Evolutionary conservation across 64 coral and sea anemone genomes (phyloP).

Genomic region (Pocillopora damicornis): DNA sequence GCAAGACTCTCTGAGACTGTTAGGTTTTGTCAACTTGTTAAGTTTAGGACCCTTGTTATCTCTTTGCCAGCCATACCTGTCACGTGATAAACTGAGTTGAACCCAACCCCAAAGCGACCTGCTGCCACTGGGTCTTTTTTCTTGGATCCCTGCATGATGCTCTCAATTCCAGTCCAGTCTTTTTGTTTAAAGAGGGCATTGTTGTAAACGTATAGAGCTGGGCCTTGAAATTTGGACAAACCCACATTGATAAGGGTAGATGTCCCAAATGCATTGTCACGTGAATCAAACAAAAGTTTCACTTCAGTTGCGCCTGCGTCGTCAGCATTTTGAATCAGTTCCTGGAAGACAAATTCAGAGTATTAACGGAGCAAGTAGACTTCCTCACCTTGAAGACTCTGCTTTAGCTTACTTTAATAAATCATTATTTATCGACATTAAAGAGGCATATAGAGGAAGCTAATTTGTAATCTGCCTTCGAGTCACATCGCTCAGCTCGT

Average conservation of each 20-base stretch:
- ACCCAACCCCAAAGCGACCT: slow-evolving; percentile 94
- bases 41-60: background rate
- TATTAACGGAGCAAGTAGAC: background rate
- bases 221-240: slow-evolving; percentile 84
- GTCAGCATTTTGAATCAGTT: slow-evolving; percentile 94
- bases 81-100: slow-evolving; percentile 98
- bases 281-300: slow-evolving; percentile 81
- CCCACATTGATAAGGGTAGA: slow-evolving; percentile 67
- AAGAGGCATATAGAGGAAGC: too few relatives aligned
- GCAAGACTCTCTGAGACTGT: background rate
- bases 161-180: slow-evolving; percentile 96
- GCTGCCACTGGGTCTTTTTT: slow-evolving; percentile 79
- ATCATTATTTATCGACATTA: too few relatives aligned
- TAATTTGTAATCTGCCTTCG: too few relatives aligned
- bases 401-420: too few relatives aligned
- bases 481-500: too few relatives aligned
- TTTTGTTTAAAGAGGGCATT: slow-evolving; percentile 84
- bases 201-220: slow-evolving; percentile 90
- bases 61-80: slow-evolving; percentile 58
- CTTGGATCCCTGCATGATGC: slow-evolving; percentile 97
- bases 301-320: slow-evolving; percentile 96
- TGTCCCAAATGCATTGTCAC: slow-evolving; percentile 84
- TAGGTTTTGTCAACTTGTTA: background rate
- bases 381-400: too few relatives aligned
- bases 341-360: slow-evolving; percentile 22